Conservation (phyloP, 2,797 vertebrate genomes). For the Leptoclinus maculatus region DNA sequence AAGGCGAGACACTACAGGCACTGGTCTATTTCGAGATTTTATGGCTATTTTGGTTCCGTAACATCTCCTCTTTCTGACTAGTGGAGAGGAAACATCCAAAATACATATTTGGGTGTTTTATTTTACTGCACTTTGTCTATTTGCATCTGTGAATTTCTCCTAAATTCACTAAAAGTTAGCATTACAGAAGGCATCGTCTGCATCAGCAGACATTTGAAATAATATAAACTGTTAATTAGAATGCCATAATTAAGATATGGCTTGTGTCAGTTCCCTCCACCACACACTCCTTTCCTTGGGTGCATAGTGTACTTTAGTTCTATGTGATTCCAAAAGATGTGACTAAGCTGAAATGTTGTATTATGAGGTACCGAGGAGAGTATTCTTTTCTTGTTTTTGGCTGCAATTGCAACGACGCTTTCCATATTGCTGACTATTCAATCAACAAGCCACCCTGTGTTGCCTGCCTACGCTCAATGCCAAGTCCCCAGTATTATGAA, state of each 20-base stretch:
- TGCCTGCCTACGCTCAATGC: slow-evolving; percentile 37
- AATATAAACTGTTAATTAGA: background rate
- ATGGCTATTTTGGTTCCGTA: background rate
- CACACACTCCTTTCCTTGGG: background rate
- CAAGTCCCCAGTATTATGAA: slow-evolving; percentile 61
- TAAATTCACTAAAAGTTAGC: background rate
- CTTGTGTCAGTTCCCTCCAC: slow-evolving; percentile 1
- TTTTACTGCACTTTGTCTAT: background rate
- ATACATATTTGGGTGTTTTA: background rate
- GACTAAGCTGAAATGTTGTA: slow-evolving; percentile 11
- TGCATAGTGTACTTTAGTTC: background rate
- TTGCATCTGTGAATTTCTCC: background rate
- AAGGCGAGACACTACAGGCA: no score
- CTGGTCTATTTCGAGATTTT: no score
- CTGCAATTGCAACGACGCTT: slow-evolving; percentile 44
- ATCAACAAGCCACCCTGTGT: slow-evolving; percentile 49
- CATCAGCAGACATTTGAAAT: background rate
- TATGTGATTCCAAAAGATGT: background rate
- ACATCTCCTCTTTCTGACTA: no score
- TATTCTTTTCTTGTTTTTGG: slow-evolving; percentile 28
- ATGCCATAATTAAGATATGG: background rate
- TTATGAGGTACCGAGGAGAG: slow-evolving; percentile 9
- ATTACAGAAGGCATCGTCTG: background rate
- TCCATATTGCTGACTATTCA: slow-evolving; percentile 66
- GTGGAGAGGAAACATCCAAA: background rate